Percentiles rank a stretch among this genome's conserved stretches.
Conservation (phyloP, 2,797 vertebrate species). For the Malurus leucopterus region DNA sequence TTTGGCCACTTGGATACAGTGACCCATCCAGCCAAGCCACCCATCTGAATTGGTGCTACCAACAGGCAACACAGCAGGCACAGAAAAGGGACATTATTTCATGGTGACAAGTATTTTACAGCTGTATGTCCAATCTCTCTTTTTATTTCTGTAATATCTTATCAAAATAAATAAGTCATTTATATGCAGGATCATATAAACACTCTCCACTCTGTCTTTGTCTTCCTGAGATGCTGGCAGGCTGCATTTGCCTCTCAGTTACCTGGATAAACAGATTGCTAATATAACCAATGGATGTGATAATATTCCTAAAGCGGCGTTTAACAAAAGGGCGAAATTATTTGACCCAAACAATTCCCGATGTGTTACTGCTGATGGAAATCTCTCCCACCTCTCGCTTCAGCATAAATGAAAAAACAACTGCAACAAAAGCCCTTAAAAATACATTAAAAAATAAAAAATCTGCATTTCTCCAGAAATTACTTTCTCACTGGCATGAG, state of each 20-base stretch:
- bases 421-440: not conserved
- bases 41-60: rapidly evolving
- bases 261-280: conserved; percentile 38
- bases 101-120: not conserved
- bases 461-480: not conserved
- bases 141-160: conserved; percentile 27
- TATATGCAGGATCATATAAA: conserved; percentile 46
- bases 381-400: not conserved
- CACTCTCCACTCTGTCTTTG: conserved; percentile 25
- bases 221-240: not conserved
- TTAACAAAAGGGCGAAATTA: conserved; percentile 26
- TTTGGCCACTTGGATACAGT: not conserved
- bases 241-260: conserved; percentile 6
- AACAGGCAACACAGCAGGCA: not conserved
- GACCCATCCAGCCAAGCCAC: not conserved
- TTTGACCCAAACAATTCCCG: conserved; percentile 42
- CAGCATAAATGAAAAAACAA: conserved; percentile 11
- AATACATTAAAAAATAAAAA: not conserved
- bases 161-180: conserved; percentile 58
- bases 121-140: not conserved
- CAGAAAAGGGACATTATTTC: not conserved
- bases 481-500: not conserved
- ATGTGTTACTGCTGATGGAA: not conserved
- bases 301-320: conserved; percentile 22
- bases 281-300: conserved; percentile 18